These are phyloP conservation scores for Valencia hispanica DNA, from an alignment of 2,797 vertebrate genomes.

Conservation along the genomic window DNA sequence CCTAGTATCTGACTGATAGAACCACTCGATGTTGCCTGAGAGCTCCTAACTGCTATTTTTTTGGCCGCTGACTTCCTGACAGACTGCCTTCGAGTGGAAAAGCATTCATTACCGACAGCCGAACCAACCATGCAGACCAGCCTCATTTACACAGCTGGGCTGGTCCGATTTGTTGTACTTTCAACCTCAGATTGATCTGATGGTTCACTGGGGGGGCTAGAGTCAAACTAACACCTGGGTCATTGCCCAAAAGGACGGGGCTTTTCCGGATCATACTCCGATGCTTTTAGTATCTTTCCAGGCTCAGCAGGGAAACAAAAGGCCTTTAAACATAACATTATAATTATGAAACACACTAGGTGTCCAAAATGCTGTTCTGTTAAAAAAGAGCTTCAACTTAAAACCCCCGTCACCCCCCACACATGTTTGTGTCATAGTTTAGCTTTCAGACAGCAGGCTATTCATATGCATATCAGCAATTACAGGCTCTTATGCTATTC, in stretches of 20 bases:
- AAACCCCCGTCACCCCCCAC: constrained; percentile 33
- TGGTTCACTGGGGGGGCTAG: constrained; percentile 45
- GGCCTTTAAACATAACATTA: constrained; percentile 41
- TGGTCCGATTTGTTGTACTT: constrained; percentile 20
- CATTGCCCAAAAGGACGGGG: constrained; percentile 42
- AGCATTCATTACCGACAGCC: constrained; percentile 64
- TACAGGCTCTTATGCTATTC: constrained; percentile 71
- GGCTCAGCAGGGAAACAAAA: constrained; percentile 55
- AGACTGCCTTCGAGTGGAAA: constrained; percentile 30
- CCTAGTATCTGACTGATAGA: constrained; percentile 20
- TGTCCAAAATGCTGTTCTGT: constrained; percentile 40
- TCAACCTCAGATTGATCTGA: constrained; percentile 53
- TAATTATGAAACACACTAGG: constrained; percentile 37
- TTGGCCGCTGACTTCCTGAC: constrained; percentile 28
- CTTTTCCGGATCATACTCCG: constrained; percentile 36
- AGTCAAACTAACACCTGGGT: constrained; percentile 64
- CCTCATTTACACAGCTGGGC: constrained; percentile 54
- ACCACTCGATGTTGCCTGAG: constrained; percentile 41
- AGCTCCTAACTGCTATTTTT: constrained; percentile 43
- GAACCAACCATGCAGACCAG: constrained; percentile 57
- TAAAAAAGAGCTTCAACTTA: constrained; percentile 47
- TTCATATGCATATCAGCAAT: constrained; percentile 79
- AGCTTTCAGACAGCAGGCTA: constrained; percentile 47
- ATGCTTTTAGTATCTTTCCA: constrained; percentile 46
- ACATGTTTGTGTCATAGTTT: constrained; percentile 45